Conservation (phyloP, 2,797 vertebrate species). For the Micromesistius poutassou region DNA sequence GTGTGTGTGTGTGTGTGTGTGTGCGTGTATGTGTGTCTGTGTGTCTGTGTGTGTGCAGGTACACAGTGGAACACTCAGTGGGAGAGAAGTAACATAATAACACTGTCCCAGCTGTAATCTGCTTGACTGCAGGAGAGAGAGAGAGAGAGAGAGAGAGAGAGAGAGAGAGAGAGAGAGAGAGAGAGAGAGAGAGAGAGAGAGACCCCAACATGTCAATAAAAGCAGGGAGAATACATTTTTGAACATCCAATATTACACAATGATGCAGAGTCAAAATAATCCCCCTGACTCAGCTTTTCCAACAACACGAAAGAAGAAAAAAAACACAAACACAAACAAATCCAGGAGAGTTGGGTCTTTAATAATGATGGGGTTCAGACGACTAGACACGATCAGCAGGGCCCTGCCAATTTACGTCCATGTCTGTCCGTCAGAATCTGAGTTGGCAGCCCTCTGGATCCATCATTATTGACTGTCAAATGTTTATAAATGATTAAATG, state of each 20-base stretch:
- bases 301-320: neutral
- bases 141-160: slow-evolving; percentile 29
- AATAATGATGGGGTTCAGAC: neutral
- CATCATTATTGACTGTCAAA: slow-evolving; percentile 59
- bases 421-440: slow-evolving; percentile 61
- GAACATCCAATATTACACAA: neutral
- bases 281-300: neutral
- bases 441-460: slow-evolving; percentile 68
- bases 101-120: slow-evolving; percentile 57
- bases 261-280: neutral
- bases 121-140: slow-evolving; percentile 16
- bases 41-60: no score
- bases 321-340: slow-evolving; percentile 9
- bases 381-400: slow-evolving; percentile 21
- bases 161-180: slow-evolving; percentile 39
- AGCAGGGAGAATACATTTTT: slow-evolving; percentile 24
- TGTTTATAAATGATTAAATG: slow-evolving; percentile 70
- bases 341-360: neutral
- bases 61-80: no score
- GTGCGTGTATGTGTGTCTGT: no score
- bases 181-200: slow-evolving; percentile 39
- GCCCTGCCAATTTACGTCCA: neutral
- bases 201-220: neutral
- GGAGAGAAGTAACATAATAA: slow-evolving; percentile 44
- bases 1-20: no score